Conservation (phyloP, 2,888 invertebrate species). For the Drosophila testacea region DNA sequence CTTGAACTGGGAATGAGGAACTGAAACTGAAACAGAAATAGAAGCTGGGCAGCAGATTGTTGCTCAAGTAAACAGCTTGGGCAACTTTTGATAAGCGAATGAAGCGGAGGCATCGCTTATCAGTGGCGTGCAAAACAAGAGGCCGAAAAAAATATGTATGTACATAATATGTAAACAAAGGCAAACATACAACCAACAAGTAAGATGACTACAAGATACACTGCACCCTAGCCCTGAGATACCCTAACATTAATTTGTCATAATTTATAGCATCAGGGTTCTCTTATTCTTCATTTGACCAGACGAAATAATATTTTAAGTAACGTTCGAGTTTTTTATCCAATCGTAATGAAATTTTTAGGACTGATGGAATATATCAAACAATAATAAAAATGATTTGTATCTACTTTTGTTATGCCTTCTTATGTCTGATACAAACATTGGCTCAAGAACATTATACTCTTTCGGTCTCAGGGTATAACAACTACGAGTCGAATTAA, state of each 20-base stretch:
- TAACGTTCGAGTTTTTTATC: too few relatives aligned
- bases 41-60: constrained; percentile 67
- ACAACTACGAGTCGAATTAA: constrained; percentile 10
- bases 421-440: too few relatives aligned
- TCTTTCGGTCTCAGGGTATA: background rate
- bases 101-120: constrained; percentile 48
- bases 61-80: constrained; percentile 76
- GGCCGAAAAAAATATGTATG: constrained; percentile 71
- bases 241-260: too few relatives aligned
- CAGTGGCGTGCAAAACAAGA: constrained; percentile 63
- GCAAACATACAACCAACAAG: constrained; percentile 18
- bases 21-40: constrained; percentile 9
- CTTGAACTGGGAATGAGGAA: constrained; percentile 29
- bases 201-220: background rate
- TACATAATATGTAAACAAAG: constrained; percentile 74
- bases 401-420: too few relatives aligned
- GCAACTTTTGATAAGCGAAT: constrained; percentile 73
- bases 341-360: too few relatives aligned
- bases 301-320: too few relatives aligned
- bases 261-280: too few relatives aligned
- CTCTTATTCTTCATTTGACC: too few relatives aligned
- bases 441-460: too few relatives aligned
- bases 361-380: too few relatives aligned
- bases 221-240: too few relatives aligned
- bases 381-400: too few relatives aligned